Evolutionary conservation across 1,140 invertebrate species (phyloP).

Genomic region (Triops longicaudatus): DNA sequence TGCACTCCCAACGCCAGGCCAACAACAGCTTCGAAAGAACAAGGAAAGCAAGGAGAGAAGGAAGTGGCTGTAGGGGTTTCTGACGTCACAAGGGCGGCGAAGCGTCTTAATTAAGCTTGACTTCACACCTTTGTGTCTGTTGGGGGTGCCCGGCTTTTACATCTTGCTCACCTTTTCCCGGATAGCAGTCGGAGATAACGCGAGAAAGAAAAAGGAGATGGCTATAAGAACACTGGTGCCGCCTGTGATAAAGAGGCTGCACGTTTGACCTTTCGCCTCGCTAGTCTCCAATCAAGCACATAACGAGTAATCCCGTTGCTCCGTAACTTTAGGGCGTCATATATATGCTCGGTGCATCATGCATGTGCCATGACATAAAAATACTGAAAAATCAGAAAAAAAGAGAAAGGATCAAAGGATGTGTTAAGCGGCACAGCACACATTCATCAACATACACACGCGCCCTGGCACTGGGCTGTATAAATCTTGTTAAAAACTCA

Average conservation of each 20-base stretch:
- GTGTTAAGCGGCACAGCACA: too few relatives aligned
- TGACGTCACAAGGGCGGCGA: background rate
- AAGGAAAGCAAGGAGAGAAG: background rate
- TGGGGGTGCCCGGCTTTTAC: background rate
- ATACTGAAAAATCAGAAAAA: too few relatives aligned
- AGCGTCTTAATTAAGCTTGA: constrained; percentile 12
- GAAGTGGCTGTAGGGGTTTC: background rate
- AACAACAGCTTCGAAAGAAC: too few relatives aligned
- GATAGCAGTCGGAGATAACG: too few relatives aligned
- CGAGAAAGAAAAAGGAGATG: too few relatives aligned
- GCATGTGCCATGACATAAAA: too few relatives aligned
- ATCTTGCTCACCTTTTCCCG: background rate
- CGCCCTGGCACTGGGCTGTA: too few relatives aligned
- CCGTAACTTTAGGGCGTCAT: background rate
- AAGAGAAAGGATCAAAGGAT: too few relatives aligned
- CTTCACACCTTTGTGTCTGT: background rate
- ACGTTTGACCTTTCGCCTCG: background rate
- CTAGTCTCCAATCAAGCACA: background rate
- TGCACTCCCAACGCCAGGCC: too few relatives aligned
- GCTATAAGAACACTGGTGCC: background rate
- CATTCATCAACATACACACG: too few relatives aligned
- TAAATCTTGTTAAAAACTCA: too few relatives aligned
- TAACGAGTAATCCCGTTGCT: background rate
- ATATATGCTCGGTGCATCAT: too few relatives aligned
- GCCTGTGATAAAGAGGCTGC: constrained; percentile 5